Percentiles rank a stretch among this genome's conserved stretches.
phyloP scores from a whole-genome alignment of 2,113 vertebrate species.

The Campylomormyrus tamandua region DNA sequence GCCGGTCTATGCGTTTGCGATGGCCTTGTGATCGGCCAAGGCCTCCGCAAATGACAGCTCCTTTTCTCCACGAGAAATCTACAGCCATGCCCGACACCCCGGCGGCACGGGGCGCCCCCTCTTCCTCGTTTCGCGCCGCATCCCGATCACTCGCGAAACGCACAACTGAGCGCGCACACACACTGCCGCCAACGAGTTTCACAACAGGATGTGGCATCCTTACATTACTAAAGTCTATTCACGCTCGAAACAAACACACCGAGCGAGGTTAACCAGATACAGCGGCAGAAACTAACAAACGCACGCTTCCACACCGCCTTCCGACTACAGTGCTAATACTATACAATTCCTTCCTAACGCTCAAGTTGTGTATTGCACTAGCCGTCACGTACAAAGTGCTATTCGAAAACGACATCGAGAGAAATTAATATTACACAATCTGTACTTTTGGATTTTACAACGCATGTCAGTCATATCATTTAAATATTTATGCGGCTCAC shows the following conservation, averaged over 20 bases:
- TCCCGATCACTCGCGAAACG: constrained; percentile 35
- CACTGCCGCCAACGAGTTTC: constrained; percentile 42
- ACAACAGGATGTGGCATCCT: constrained; percentile 64
- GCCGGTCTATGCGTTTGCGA: constrained; percentile 24
- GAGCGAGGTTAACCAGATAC: not conserved
- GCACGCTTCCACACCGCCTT: not conserved
- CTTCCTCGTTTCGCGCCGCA: constrained; percentile 39
- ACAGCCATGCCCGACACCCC: constrained; percentile 48
- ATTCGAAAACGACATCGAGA: not conserved
- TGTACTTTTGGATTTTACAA: not conserved
- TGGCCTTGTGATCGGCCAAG: constrained; percentile 30
- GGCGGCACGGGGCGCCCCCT: constrained; percentile 46
- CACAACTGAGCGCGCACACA: not conserved
- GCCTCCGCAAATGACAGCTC: constrained; percentile 62
- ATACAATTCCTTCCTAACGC: constrained; percentile 28
- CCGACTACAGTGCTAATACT: constrained; percentile 10
- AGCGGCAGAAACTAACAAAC: constrained; percentile 5
- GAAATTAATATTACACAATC: not conserved
- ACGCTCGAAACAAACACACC: constrained; percentile 38
- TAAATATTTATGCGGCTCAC: constrained; percentile 45
- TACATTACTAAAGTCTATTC: constrained; percentile 50
- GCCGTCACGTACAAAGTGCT: constrained; percentile 18
- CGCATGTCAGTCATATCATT: not conserved
- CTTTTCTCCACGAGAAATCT: constrained; percentile 41
- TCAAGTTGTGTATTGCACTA: constrained; percentile 47